Base-by-base conservation (phyloP, 2,797 vertebrate species). In the Onychomys arenicola region DNA sequence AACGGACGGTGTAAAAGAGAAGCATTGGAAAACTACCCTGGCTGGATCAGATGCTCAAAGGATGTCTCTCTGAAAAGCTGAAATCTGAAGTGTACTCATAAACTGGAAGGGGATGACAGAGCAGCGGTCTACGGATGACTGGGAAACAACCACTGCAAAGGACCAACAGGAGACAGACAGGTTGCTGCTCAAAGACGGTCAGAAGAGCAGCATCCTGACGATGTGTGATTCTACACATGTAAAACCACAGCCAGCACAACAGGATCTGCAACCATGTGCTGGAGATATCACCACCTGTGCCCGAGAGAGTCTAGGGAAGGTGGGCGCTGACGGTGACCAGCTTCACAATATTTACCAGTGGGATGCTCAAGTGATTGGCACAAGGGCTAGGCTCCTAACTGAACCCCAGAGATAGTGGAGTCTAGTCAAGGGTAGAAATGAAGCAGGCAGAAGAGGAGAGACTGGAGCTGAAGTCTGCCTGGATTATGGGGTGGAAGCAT, bases 1-100 rank as follows among this genome's bases (percentile, higher is more conserved):
- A 71, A 37, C 27, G 37, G 52, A 21, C 16, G 43, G n/a, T 12
- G 2, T 59, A 25, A 55, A 27, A 76, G 73, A 78, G 43, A 61
- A 37, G n/a, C 81, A 78, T 21, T 27, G 32, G 49, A 37, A 52
- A 17, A 34, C 12, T 52, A 43, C 49, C 43, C 40, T 73, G 67
- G 71, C 49, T 71, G 77, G 78, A 49, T 5, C 67, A 59, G 75
- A 19, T 89, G 57, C 17, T 71, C 90, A 71, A 55, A 46, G 14
- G 32, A 5, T 21, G 90, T 73, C 43, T 84, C 25, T 92, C 67
- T 82, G 71, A 73, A 95, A 77, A 88, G 84, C 52, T 93, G 94
- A 23, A 78, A 82, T 71, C 23, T 59, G 83, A 95, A 94, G 52
- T 23, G 59, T 19, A 69, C 16, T 46, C 23, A 75, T 29, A 81